Evolutionary conservation across 2,113 vertebrate genomes (phyloP).

Genomic region (Megalops atlanticus): DNA sequence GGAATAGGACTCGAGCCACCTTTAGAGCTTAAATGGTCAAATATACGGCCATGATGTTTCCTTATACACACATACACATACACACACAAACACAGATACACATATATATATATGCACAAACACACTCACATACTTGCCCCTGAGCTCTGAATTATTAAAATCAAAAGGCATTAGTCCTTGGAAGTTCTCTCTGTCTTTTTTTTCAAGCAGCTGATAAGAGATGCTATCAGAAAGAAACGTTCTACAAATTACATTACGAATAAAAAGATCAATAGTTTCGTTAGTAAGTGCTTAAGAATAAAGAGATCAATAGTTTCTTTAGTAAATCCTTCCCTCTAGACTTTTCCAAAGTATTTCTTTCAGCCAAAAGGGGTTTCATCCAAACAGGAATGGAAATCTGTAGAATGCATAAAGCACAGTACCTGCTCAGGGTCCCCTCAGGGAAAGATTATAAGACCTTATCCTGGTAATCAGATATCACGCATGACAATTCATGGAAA

Average conservation of each 20-base stretch:
- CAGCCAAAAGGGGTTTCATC: conserved; percentile 41
- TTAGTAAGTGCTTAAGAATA: conserved; percentile 58
- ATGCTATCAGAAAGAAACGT: conserved; percentile 52
- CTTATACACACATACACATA: neutral
- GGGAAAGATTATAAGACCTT: neutral
- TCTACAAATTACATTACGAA: conserved; percentile 61
- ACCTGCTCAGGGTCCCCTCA: neutral
- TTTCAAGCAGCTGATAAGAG: conserved; percentile 60
- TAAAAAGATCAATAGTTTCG: conserved; percentile 65
- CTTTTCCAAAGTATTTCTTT: conserved; percentile 44
- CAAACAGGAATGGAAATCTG: conserved; percentile 38
- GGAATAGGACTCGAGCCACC: neutral
- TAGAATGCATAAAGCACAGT: conserved; percentile 2
- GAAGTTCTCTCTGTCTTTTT: conserved; percentile 56
- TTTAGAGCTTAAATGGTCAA: neutral
- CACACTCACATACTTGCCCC: conserved; percentile 2
- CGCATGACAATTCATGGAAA: neutral
- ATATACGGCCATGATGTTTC: too few species aligned
- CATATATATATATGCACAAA: neutral
- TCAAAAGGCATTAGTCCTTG: conserved; percentile 49
- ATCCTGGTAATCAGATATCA: neutral
- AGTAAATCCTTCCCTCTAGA: conserved; percentile 49
- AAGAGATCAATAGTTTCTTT: conserved; percentile 66
- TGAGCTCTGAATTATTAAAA: conserved; percentile 23
- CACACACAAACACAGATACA: neutral